Percentiles rank a stretch among this genome's conserved stretches.
phyloP scores from a whole-genome alignment of 2,797 vertebrate genomes.

The Danio albolineatus region DNA sequence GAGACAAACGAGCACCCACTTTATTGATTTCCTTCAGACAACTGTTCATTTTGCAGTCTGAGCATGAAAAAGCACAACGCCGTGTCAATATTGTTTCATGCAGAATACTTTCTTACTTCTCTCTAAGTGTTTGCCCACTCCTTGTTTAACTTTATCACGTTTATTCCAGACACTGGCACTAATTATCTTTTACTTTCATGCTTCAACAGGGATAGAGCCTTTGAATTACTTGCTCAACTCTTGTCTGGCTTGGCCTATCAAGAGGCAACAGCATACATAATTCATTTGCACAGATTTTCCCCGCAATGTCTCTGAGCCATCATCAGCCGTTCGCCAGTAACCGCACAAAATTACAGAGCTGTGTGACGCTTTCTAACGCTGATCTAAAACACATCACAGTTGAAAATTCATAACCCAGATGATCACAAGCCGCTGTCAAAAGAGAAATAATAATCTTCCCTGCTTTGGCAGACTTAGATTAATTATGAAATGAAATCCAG shows the following conservation, averaged over 20 bases:
- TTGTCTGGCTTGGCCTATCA: slow-evolving; percentile 59
- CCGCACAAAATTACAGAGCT: slow-evolving; percentile 34
- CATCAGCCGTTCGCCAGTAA: slow-evolving; percentile 39
- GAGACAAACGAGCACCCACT: slow-evolving; percentile 52
- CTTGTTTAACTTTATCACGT: slow-evolving; percentile 55
- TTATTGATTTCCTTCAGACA: slow-evolving; percentile 52
- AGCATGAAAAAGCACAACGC: slow-evolving; percentile 42
- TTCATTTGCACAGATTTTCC: slow-evolving; percentile 54
- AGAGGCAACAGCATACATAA: slow-evolving; percentile 55
- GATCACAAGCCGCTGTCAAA: slow-evolving; percentile 23
- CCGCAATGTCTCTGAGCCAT: slow-evolving; percentile 40
- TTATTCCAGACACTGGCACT: slow-evolving; percentile 52
- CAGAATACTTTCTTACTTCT: slow-evolving; percentile 43
- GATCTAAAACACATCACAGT: slow-evolving; percentile 43
- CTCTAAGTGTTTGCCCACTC: slow-evolving; percentile 45
- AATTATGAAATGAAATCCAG: slow-evolving; percentile 20
- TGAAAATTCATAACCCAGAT: slow-evolving; percentile 26
- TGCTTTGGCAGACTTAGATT: slow-evolving; percentile 6
- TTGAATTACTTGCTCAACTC: slow-evolving; percentile 62
- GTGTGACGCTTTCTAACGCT: slow-evolving; percentile 31
- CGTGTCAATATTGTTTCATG: slow-evolving; percentile 49
- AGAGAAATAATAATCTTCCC: slow-evolving; percentile 16
- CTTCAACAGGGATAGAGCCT: slow-evolving; percentile 54
- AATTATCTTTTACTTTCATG: slow-evolving; percentile 61
- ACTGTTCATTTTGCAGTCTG: slow-evolving; percentile 45